phyloP scores from a whole-genome alignment of 2,888 invertebrate genomes.

The Zeuzera pyrina region DNA sequence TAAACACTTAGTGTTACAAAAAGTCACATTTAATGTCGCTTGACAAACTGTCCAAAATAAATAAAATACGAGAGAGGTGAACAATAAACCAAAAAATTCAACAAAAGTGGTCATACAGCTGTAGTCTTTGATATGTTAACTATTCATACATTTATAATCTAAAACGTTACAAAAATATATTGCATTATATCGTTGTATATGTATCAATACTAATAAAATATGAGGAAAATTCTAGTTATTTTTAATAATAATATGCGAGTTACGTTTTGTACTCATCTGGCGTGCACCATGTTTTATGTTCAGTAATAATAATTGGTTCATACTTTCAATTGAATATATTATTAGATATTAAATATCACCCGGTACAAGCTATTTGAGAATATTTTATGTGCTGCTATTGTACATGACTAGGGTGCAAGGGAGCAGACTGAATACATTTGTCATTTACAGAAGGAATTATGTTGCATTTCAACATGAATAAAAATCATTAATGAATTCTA shows the following conservation, averaged over 20 bases:
- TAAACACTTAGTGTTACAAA: constrained; percentile 60
- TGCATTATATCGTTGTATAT: constrained; percentile 60
- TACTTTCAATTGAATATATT: constrained; percentile 10
- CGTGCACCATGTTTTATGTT: constrained; percentile 26
- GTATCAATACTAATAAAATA: constrained; percentile 40
- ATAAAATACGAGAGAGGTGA: neutral
- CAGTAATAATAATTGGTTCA: neutral
- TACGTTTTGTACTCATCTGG: constrained; percentile 39
- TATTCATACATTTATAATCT: constrained; percentile 33
- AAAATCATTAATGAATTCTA: too few relatives aligned
- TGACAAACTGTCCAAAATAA: neutral
- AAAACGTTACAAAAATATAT: constrained; percentile 58
- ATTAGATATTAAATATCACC: constrained; percentile 29
- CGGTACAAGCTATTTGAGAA: constrained; percentile 40
- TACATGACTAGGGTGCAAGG: constrained; percentile 56
- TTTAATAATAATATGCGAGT: constrained; percentile 19
- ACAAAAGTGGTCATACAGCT: constrained; percentile 22
- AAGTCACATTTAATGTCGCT: neutral
- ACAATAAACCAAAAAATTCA: constrained; percentile 7
- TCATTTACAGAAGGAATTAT: too few relatives aligned
- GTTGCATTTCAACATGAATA: too few relatives aligned
- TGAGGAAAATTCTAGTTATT: constrained; percentile 21
- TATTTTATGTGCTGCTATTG: constrained; percentile 45
- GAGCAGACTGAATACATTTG: constrained; percentile 31
- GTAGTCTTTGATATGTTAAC: constrained; percentile 55